Percentiles rank a stretch among this genome's conserved stretches.
These are phyloP conservation scores for Trichopria drosophilae DNA, from an alignment of 2,888 invertebrate species.

Conservation along the genomic window DNA sequence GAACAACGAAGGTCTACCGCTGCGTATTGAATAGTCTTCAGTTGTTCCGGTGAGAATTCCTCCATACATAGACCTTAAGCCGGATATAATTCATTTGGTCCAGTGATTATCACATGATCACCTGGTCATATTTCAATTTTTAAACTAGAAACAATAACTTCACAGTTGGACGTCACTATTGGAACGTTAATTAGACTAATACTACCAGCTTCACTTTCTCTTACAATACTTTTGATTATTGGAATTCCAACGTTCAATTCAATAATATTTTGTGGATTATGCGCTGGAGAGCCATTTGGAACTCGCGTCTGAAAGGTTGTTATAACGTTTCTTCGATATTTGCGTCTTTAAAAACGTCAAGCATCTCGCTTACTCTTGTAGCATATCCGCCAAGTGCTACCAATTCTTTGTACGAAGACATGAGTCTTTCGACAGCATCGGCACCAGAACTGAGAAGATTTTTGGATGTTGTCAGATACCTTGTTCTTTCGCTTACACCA, in stretches of 20 bases:
- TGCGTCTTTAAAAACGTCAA: slow-evolving; percentile 91
- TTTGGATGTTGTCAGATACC: slow-evolving; percentile 94
- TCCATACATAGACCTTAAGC: slow-evolving; percentile 91
- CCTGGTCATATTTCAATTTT: slow-evolving; percentile 78
- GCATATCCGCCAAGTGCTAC: slow-evolving; percentile 97
- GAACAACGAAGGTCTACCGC: slow-evolving; percentile 76
- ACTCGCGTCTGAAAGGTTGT: slow-evolving; percentile 54
- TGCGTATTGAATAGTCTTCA: slow-evolving; percentile 61
- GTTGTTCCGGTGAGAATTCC: slow-evolving; percentile 71
- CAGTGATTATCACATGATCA: slow-evolving; percentile 90
- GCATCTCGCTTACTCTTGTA: slow-evolving; percentile 90
- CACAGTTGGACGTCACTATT: slow-evolving; percentile 94
- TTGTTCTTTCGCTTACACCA: slow-evolving; percentile 88
- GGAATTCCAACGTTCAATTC: slow-evolving; percentile 75
- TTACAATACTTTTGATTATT: slow-evolving; percentile 66
- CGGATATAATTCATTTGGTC: slow-evolving; percentile 93
- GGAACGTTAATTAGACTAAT: slow-evolving; percentile 82
- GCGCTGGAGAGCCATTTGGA: slow-evolving; percentile 51
- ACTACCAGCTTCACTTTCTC: slow-evolving; percentile 66
- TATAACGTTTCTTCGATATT: slow-evolving; percentile 70
- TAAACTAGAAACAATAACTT: slow-evolving; percentile 86
- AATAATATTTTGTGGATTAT: slow-evolving; percentile 62
- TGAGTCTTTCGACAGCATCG: slow-evolving; percentile 93
- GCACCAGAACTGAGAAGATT: slow-evolving; percentile 91
- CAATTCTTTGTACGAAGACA: slow-evolving; percentile 98